Conservation (phyloP, 2,888 invertebrate genomes). For the Cerastoderma edule region DNA sequence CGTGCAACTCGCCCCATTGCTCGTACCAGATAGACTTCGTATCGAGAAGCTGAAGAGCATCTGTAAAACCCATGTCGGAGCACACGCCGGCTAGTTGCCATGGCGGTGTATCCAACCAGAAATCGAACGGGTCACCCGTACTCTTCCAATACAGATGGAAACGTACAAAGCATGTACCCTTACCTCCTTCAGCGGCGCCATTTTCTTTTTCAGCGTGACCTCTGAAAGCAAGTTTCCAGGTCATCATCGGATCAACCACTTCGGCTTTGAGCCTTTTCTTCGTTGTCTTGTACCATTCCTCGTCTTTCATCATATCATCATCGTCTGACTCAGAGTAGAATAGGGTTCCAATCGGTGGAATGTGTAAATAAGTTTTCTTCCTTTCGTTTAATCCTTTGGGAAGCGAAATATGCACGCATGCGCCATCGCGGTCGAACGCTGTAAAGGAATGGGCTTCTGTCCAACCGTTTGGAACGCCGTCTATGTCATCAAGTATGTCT, state of each 20-base stretch:
- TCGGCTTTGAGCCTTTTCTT: slow-evolving; percentile 3
- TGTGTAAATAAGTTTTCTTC: not conserved
- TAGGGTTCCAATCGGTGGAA: not conserved
- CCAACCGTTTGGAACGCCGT: not conserved
- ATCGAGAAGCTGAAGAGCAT: not conserved
- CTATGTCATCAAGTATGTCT: not conserved
- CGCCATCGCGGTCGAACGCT: slow-evolving; percentile 4
- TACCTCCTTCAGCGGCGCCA: not conserved
- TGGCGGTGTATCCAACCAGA: not conserved
- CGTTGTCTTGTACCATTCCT: not conserved
- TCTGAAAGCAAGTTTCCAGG: not conserved
- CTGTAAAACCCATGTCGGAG: not conserved
- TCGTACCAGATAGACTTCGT: slow-evolving; percentile 1
- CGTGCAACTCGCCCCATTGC: slow-evolving; percentile 14
- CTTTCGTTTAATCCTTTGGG: not conserved
- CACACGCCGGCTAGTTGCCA: slow-evolving; percentile 3
- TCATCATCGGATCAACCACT: slow-evolving; percentile 6
- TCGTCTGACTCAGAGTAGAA: not conserved
- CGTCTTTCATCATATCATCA: not conserved
- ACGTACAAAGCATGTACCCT: not conserved
- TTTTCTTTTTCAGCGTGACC: slow-evolving; percentile 11
- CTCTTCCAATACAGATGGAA: slow-evolving; percentile 1
- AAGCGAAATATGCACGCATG: not conserved
- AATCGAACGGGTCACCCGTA: not conserved
- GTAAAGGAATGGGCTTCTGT: not conserved